A percentile compares a stretch with the other conserved stretches of the same genome.
These are phyloP conservation scores for Scolopax mira DNA, from an alignment of 2,113 vertebrate genomes.

Conservation along the genomic window DNA sequence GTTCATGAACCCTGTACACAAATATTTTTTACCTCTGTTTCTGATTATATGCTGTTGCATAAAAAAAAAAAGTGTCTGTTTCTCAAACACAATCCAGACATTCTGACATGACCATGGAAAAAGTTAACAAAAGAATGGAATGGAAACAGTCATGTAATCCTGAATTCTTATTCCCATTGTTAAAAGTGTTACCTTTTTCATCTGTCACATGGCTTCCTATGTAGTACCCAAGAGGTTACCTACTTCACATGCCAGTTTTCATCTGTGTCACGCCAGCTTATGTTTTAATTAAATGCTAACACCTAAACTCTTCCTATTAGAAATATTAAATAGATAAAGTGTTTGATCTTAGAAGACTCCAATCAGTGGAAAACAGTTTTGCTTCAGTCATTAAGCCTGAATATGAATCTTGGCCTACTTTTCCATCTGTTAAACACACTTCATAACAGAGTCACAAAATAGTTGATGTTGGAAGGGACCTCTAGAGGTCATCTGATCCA, in stretches of 20 bases:
- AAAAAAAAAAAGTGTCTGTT: background rate
- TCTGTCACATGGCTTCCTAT: background rate
- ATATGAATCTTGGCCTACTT: background rate
- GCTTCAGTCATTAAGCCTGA: background rate
- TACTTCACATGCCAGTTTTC: background rate
- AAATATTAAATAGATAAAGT: background rate
- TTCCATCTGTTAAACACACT: background rate
- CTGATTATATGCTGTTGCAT: background rate
- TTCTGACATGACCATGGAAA: background rate
- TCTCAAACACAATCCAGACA: background rate
- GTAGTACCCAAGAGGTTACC: background rate
- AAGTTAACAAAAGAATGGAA: background rate
- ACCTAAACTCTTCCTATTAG: background rate
- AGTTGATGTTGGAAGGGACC: background rate
- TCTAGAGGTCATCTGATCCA: background rate
- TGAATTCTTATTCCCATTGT: background rate
- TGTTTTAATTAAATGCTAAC: background rate
- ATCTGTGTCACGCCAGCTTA: background rate
- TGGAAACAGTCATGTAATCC: background rate
- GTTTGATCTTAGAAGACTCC: background rate
- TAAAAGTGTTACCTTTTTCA: background rate
- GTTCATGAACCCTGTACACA: conserved; percentile 17
- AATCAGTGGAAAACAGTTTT: background rate
- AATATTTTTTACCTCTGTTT: background rate
- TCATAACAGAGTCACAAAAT: background rate